A percentile compares a stretch with the other conserved stretches of the same genome.
These are phyloP conservation scores for Cladopsammia gracilis DNA, from an alignment of 64 coral and sea anemone genomes.

Conservation along the genomic window DNA sequence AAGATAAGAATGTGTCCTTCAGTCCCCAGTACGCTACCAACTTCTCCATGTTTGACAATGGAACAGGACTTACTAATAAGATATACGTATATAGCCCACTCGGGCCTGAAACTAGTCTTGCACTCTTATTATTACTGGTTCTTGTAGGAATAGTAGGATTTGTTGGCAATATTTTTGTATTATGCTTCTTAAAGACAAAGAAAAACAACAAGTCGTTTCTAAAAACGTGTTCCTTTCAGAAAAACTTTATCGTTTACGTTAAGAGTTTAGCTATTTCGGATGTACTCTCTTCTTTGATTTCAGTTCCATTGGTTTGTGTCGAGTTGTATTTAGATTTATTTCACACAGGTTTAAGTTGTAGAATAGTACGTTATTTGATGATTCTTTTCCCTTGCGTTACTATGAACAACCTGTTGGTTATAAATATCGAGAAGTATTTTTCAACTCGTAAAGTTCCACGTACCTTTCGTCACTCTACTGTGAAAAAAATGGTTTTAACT, in stretches of 20 bases:
- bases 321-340: constrained; percentile 12
- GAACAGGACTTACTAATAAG: background rate
- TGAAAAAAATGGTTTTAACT: background rate
- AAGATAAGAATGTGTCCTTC: background rate
- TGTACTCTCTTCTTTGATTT: background rate
- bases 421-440: constrained; percentile 34
- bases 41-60: background rate
- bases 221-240: background rate
- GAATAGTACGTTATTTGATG: background rate
- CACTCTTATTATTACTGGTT: background rate
- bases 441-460: background rate
- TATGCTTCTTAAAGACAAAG: background rate
- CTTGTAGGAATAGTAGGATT: background rate
- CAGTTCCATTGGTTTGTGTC: background rate
- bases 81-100: background rate
- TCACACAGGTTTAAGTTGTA: constrained; percentile 19
- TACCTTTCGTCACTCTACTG: background rate
- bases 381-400: constrained; percentile 38
- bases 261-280: constrained; percentile 14
- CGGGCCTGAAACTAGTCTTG: background rate
- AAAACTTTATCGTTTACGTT: background rate
- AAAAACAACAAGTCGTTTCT: background rate
- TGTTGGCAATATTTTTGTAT: background rate
- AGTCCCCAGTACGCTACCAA: background rate
- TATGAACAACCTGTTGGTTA: constrained; percentile 45